Conservation (phyloP, 2,888 invertebrate genomes). For the Atrina japonica region DNA sequence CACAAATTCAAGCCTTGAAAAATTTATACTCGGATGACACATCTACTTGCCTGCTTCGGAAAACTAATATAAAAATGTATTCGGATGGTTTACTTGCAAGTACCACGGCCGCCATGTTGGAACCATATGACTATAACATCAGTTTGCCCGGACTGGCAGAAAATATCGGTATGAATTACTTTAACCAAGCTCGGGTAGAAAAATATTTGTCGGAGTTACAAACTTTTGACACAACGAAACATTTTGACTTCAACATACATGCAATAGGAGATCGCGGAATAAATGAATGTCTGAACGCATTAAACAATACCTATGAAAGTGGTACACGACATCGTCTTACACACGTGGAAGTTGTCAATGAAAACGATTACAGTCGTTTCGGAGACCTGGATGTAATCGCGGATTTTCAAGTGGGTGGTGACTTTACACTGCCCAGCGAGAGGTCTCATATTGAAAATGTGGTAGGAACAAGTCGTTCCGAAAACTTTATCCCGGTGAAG, state of each 20-base stretch:
- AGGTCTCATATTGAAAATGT: conserved; percentile 20
- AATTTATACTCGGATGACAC: conserved; percentile 30
- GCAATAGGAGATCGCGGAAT: conserved; percentile 50
- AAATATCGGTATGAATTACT: conserved; percentile 50
- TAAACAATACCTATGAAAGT: not conserved
- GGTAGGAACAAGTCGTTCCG: conserved; percentile 29
- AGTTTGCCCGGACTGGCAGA: conserved; percentile 32
- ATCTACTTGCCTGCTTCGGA: conserved; percentile 26
- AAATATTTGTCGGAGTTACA: conserved; percentile 43
- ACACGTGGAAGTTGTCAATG: conserved; percentile 38
- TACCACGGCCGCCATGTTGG: conserved; percentile 45
- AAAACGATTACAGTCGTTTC: conserved; percentile 33
- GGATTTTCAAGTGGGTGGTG: conserved; percentile 50
- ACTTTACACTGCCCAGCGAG: conserved; percentile 30
- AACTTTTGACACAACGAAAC: conserved; percentile 24
- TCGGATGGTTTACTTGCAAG: conserved; percentile 45
- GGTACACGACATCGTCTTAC: conserved; percentile 43
- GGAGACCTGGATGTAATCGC: conserved; percentile 39
- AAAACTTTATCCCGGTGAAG: conserved; percentile 34
- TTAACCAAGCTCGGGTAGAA: conserved; percentile 28
- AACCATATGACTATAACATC: conserved; percentile 35
- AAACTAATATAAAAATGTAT: conserved; percentile 46
- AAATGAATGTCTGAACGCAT: conserved; percentile 42
- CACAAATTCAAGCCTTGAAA: conserved; percentile 39
- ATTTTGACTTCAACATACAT: conserved; percentile 49